Conservation (phyloP, 2,113 vertebrate species). For the Gobiocypris rarus region DNA sequence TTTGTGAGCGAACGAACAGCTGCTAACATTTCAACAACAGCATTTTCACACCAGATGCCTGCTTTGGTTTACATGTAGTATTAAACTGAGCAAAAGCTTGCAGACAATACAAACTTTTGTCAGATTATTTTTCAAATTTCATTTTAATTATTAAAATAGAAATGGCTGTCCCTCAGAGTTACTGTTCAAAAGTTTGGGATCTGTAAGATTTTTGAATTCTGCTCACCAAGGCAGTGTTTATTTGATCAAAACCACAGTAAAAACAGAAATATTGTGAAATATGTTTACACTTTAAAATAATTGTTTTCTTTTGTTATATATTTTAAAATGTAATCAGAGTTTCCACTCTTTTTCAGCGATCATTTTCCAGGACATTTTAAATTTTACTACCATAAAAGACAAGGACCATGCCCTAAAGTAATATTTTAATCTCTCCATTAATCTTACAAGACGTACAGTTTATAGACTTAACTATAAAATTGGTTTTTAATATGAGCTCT, state of each 20-base stretch:
- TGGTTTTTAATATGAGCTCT: too few relatives aligned
- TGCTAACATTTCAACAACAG: neutral
- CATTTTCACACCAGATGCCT: neutral
- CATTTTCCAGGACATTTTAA: too few relatives aligned
- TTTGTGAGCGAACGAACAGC: neutral
- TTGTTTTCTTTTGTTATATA: too few relatives aligned
- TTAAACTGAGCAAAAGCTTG: neutral
- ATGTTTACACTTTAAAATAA: too few relatives aligned
- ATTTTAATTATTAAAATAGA: neutral
- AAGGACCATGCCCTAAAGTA: too few relatives aligned
- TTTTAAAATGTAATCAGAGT: too few relatives aligned
- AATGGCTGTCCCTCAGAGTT: neutral
- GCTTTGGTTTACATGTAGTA: neutral
- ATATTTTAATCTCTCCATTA: too few relatives aligned
- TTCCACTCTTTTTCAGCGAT: too few relatives aligned
- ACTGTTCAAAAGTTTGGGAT: neutral
- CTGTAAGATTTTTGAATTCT: neutral
- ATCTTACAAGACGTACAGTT: too few relatives aligned
- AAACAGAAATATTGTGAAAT: neutral
- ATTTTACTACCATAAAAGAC: too few relatives aligned
- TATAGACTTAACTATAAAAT: too few relatives aligned
- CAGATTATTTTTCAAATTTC: neutral
- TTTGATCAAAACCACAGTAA: neutral
- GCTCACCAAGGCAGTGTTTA: neutral
- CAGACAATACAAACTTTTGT: neutral